Percentiles rank a stretch among this genome's conserved stretches.
Evolutionary conservation across 2,113 vertebrate genomes (phyloP).

Genomic region (Elgaria multicarinata): DNA sequence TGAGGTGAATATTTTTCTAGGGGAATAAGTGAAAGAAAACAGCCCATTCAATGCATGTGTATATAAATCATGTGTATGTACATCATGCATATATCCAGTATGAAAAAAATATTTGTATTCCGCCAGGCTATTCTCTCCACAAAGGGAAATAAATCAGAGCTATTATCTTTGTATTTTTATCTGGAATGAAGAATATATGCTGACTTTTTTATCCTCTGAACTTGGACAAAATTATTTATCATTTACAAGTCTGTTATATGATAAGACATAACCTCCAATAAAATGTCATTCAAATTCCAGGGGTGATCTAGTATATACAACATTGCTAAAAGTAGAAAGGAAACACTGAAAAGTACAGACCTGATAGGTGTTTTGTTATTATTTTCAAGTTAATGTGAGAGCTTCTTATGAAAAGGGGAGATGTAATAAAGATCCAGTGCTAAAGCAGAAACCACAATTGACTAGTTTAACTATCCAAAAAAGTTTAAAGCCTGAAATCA

Average conservation of each 20-base stretch:
- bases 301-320: neutral
- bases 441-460: neutral
- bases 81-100: neutral
- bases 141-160: conserved; percentile 19
- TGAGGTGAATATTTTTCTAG: neutral
- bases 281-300: neutral
- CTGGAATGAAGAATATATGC: neutral
- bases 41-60: neutral
- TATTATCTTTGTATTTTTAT: conserved; percentile 15
- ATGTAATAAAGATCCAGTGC: neutral
- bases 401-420: neutral
- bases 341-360: neutral
- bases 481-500: conserved; percentile 4
- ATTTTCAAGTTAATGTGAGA: neutral
- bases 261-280: rapidly evolving
- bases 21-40: neutral
- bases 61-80: neutral
- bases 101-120: neutral
- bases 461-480: neutral
- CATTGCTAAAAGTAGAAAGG: neutral
- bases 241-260: neutral
- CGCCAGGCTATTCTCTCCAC: neutral
- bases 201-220: conserved; percentile 7
- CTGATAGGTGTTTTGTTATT: neutral
- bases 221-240: conserved; percentile 9